Conservation (phyloP, 2,113 vertebrate genomes). For the Danio rerio region GRCz12tu NC_133189.1:26375501-26376000, state of each 20-base stretch:
- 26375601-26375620: background rate
- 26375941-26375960: background rate
- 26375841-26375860: background rate
- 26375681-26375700: background rate
- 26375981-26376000: background rate
- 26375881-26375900: background rate
- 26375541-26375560: conserved; percentile 38
- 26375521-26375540: background rate
- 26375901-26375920: background rate
- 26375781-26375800: no score
- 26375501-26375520: background rate
- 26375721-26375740: no score
- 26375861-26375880: background rate
- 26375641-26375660: background rate
- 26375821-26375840: background rate
- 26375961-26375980: no score
- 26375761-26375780: no score
- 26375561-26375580: conserved; percentile 5
- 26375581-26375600: background rate
- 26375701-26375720: background rate
- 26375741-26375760: no score
- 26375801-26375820: background rate
- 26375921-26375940: background rate
- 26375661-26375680: background rate
- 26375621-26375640: background rate